Base-by-base conservation (phyloP, 2,113 vertebrate genomes). In the Microcebus lehilahytsara region DNA sequence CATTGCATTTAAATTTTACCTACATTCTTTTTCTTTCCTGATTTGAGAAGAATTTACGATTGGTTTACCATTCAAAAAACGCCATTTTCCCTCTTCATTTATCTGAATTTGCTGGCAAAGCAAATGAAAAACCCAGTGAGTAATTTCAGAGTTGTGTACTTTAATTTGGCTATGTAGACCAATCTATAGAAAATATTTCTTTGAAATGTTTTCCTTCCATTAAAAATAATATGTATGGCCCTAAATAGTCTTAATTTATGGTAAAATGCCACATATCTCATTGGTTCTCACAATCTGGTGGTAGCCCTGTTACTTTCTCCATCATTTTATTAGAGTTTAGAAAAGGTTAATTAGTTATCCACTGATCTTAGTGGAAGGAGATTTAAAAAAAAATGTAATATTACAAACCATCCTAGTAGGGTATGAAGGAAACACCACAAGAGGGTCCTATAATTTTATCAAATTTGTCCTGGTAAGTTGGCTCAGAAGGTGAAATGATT, bases 361-460 rank as follows among this genome's bases (percentile, higher is more conserved):
- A 95, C 89, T 96, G 95, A 97, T 96, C 96, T 98, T 95, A 96
- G 97, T 60, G 95, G 95, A 98, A 97, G 96, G 97, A 87, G 79
- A 95, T 97, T 98, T 92, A 79, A 74, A 92, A 96, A 96, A 96
- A 97, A 97, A 96, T 96, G 74, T 91, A 98, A 91, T 98, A 97
- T 97, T 98, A 91, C 88, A 93, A 93, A 97, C 89, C 92, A 91
- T 98, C 96, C 97, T 98, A 87, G 16, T 96, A 98, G 98, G 98
- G 98, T 98, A 98, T 97, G 93, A 98, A 98, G 98, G 97, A 98
- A 98, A 98, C 96, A 98, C 98, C 98, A 98, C 98, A 97, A 99
- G 98, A 93, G 98, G 98, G 97, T 98, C 98, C 98, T 98, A 97
- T 96, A 97, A 98, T 98, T 98, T 98, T 97, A 98, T 98, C 98